Percentiles rank a stretch among this genome's conserved stretches.
Conservation (phyloP, 2,113 vertebrate genomes). For the Daboia siamensis region DNA sequence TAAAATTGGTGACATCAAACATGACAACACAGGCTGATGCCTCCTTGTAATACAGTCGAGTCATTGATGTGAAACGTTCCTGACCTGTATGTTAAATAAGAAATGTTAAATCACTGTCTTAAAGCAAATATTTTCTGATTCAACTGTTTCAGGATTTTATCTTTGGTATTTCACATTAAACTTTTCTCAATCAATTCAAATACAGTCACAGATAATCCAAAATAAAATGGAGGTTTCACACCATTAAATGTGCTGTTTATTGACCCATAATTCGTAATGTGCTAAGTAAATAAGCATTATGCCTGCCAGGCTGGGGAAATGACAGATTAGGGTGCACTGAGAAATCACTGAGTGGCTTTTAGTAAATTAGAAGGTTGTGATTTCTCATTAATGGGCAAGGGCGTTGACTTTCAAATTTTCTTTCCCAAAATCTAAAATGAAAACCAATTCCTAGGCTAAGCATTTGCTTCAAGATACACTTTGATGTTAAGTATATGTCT, state of each 20-base stretch:
- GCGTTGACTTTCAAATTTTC: background rate
- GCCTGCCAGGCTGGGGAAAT: background rate
- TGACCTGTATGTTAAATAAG: constrained; percentile 68
- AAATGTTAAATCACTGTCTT: accelerated
- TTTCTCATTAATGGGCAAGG: background rate
- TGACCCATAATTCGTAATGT: background rate
- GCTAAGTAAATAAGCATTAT: background rate
- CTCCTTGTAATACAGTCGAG: constrained; percentile 82
- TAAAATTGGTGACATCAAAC: constrained; percentile 82
- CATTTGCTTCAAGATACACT: background rate
- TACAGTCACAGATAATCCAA: background rate
- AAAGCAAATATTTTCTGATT: background rate
- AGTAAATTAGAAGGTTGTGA: background rate
- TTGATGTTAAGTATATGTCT: background rate
- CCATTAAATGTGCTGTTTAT: background rate
- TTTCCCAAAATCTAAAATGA: background rate
- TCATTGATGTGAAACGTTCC: constrained; percentile 90
- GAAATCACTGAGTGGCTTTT: background rate
- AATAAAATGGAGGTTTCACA: background rate
- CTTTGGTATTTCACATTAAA: background rate
- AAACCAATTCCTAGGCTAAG: background rate
- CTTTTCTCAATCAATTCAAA: background rate
- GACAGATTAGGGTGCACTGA: background rate
- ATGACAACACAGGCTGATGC: constrained; percentile 81
- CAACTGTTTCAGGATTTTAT: background rate